Base-by-base conservation (phyloP, 2,888 invertebrate genomes). In the Monopis laevigella region DNA sequence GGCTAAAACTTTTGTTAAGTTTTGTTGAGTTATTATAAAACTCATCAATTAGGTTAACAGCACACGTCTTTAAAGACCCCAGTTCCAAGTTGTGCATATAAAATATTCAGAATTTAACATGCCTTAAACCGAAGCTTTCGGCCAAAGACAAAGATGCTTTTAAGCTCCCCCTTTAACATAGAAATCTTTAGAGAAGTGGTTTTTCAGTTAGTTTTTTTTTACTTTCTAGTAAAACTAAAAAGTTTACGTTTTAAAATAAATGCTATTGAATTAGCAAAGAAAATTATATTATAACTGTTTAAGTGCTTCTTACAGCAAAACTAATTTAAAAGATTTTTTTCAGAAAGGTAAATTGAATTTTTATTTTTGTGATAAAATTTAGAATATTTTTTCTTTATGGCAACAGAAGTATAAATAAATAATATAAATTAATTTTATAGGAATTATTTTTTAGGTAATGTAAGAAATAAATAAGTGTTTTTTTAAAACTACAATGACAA, bases 101-200 rank as follows among this genome's bases (percentile, higher is more conserved):
- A 43, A 43, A 46, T 50, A 50, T 49, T 47, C 47, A 50, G 42
- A 41, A 43, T 46, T 44, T 40, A 40, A 43, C 43, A 45, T 42
- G 60, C 63, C 67, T 68, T 72, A 65, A 61, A 65, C 66, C 62
- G 62, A 62, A 65, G 65, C 67, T 70, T 68, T 69, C 59, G 67
- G 60, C 54, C 59, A 51, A 71, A 74, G 73, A 75, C 75, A 75
- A 74, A 75, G 75, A 75, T 72, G 75, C 77, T 77, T 74, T 77
- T 73, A 77, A 74, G 73, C 70, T 68, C 60, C 58, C 55, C 47
- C 45, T 48, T 46, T 40, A 39, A 42, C 43, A 43, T 12, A 11
- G 39, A 45, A 40, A 34, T 19, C 11, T 8, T 24, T 41, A 14
- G 44, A 41, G 45, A 14, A 4, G 36, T 21, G n/a, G n/a, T n/a